Evolutionary conservation across 2,888 invertebrate species (phyloP).

Genomic region (Scelioninae gen. 2): DNA sequence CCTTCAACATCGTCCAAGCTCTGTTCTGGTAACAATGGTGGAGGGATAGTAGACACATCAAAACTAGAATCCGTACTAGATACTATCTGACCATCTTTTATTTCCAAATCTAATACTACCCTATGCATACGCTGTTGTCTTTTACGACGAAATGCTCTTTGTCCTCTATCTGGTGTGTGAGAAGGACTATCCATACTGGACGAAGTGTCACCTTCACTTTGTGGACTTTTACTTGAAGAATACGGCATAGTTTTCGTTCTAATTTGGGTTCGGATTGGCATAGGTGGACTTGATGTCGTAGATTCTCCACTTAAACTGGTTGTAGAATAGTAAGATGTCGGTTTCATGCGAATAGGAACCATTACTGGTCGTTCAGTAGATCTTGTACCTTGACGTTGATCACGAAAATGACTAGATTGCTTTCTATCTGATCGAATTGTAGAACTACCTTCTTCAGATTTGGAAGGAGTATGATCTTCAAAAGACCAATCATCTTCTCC

Average conservation of each 20-base stretch:
- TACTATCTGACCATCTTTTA: slow-evolving; percentile 74
- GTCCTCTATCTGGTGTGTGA: slow-evolving; percentile 72
- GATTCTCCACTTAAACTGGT: slow-evolving; percentile 80
- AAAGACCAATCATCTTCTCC: slow-evolving; percentile 71
- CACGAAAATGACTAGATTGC: slow-evolving; percentile 52
- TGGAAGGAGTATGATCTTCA: slow-evolving; percentile 63
- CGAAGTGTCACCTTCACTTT: slow-evolving; percentile 74
- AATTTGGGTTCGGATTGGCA: slow-evolving; percentile 73
- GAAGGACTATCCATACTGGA: slow-evolving; percentile 75
- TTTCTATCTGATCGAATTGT: slow-evolving; percentile 58
- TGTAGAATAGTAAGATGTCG: slow-evolving; percentile 75
- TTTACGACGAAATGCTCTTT: slow-evolving; percentile 72
- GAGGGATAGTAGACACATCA: slow-evolving; percentile 86
- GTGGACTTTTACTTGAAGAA: slow-evolving; percentile 71
- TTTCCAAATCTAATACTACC: slow-evolving; percentile 73
- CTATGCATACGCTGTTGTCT: slow-evolving; percentile 73
- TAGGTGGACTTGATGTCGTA: slow-evolving; percentile 76
- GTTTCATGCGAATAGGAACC: slow-evolving; percentile 74
- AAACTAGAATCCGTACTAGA: slow-evolving; percentile 83
- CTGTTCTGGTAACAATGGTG: slow-evolving; percentile 82
- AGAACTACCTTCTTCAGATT: slow-evolving; percentile 56
- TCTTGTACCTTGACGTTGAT: slow-evolving; percentile 73
- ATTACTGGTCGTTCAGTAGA: slow-evolving; percentile 77
- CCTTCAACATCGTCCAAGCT: slow-evolving; percentile 77
- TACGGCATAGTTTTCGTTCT: slow-evolving; percentile 73